phyloP scores from a whole-genome alignment of 2,113 vertebrate genomes.

The Jacana jacana region DNA sequence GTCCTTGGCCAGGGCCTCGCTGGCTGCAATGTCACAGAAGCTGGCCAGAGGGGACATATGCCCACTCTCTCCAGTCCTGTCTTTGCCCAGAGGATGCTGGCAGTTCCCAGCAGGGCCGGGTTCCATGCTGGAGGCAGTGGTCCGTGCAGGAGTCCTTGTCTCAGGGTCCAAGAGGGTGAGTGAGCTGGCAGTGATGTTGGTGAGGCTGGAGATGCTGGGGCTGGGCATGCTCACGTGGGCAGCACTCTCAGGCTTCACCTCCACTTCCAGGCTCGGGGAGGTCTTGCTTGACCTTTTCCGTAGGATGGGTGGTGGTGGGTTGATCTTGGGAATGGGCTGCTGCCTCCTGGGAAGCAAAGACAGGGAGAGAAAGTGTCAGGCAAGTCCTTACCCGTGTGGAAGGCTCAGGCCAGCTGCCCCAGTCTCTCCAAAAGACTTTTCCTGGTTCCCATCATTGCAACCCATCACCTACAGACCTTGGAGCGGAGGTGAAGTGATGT shows the following conservation, averaged over 20 bases:
- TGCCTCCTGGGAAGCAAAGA: constrained; percentile 49
- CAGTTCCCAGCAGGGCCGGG: constrained; percentile 69
- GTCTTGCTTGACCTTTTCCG: constrained; percentile 82
- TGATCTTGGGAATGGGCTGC: constrained; percentile 81
- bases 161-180: constrained; percentile 74
- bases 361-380: background rate
- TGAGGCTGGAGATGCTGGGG: constrained; percentile 71
- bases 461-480: accelerated
- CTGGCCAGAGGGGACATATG: constrained; percentile 69
- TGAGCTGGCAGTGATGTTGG: constrained; percentile 73
- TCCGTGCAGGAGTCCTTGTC: constrained; percentile 68
- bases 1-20: background rate
- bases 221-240: constrained; percentile 20
- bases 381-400: background rate
- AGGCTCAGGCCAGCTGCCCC: background rate
- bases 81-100: constrained; percentile 52
- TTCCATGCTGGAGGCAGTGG: constrained; percentile 64
- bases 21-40: constrained; percentile 8
- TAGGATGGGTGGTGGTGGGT: constrained; percentile 75
- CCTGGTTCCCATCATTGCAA: background rate
- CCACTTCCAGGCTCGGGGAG: constrained; percentile 70
- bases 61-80: constrained; percentile 61
- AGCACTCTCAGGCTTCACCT: constrained; percentile 17
- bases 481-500: background rate
- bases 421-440: background rate